Conservation (phyloP, 2,888 invertebrate species). For the Yponomeuta malinellus region DNA sequence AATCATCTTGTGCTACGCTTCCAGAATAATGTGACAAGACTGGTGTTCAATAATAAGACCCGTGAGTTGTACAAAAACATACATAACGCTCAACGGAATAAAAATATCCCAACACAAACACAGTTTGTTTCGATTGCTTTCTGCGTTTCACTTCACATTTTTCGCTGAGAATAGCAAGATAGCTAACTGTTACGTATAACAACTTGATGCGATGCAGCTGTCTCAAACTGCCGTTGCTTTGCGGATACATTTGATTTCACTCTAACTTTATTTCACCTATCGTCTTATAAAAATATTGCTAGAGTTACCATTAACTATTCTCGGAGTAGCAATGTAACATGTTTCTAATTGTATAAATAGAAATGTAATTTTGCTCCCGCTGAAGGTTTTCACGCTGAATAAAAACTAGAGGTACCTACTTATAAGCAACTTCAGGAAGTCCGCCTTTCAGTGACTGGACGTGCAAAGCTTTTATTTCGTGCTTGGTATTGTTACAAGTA, state of each 20-base stretch:
- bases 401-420: slow-evolving; percentile 35
- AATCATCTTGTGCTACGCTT: slow-evolving; percentile 1
- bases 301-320: slow-evolving; percentile 1
- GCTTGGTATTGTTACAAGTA: slow-evolving; percentile 63
- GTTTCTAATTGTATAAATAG: background rate
- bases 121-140: slow-evolving; percentile 15
- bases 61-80: background rate
- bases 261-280: slow-evolving; percentile 28
- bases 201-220: slow-evolving; percentile 16
- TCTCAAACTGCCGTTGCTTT: slow-evolving; percentile 19
- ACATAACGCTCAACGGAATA: background rate
- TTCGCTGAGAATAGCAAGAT: slow-evolving; percentile 28
- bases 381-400: slow-evolving; percentile 38
- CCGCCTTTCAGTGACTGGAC: slow-evolving; percentile 60
- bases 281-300: slow-evolving; percentile 31
- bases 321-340: background rate
- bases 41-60: background rate
- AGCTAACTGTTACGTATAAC: slow-evolving; percentile 21
- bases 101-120: slow-evolving; percentile 9
- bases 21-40: background rate
- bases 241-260: slow-evolving; percentile 38
- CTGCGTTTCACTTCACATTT: slow-evolving; percentile 26
- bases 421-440: slow-evolving; percentile 42
- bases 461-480: slow-evolving; percentile 70
- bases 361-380: slow-evolving; percentile 35